Evolutionary conservation across 2,113 vertebrate species (phyloP).

Genomic region (Notothenia rossii): DNA sequence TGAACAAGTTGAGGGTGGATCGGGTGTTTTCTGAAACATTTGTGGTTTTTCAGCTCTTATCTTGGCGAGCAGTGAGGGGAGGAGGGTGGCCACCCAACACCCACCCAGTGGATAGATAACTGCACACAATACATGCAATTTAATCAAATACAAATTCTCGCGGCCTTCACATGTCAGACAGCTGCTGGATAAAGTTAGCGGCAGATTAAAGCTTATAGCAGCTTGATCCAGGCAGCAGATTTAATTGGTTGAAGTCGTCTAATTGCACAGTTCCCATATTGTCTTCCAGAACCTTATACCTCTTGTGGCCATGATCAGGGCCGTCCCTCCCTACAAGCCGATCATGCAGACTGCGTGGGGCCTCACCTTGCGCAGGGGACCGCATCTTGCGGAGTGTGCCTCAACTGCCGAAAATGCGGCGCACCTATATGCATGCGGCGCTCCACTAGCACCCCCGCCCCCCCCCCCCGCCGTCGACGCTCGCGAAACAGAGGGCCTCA

Average conservation of each 20-base stretch:
- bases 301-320: not conserved
- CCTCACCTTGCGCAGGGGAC: no score
- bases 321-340: no score
- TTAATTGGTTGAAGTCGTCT: constrained; percentile 47
- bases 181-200: constrained; percentile 19
- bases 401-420: no score
- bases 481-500: no score
- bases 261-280: constrained; percentile 40
- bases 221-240: constrained; percentile 35
- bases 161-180: constrained; percentile 41
- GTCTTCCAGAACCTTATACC: not conserved
- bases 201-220: constrained; percentile 40
- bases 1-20: constrained; percentile 20
- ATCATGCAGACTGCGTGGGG: no score
- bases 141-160: constrained; percentile 33
- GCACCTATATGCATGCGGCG: no score
- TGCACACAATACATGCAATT: constrained; percentile 34
- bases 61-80: constrained; percentile 72
- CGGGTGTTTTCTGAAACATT: constrained; percentile 34
- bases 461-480: no score
- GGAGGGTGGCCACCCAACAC: constrained; percentile 57
- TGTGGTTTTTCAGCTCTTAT: constrained; percentile 76
- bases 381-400: no score
- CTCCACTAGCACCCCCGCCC: no score
- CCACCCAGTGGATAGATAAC: constrained; percentile 70